Evolutionary conservation across 2,797 vertebrate species (phyloP).

Genomic region (Trichosurus vulpecula): DNA sequence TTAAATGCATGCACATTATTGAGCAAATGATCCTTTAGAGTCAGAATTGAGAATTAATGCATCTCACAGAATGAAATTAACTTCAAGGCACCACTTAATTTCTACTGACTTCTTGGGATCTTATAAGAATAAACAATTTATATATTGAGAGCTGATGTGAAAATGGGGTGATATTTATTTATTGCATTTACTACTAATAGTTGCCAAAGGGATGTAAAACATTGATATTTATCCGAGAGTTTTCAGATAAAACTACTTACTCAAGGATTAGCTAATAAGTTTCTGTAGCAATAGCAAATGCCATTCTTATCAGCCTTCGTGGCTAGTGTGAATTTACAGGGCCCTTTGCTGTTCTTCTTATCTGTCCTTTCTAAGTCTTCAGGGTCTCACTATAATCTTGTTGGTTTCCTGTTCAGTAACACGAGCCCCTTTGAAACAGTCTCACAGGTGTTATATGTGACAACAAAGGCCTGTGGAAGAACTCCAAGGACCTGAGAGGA

Average conservation of each 20-base stretch:
- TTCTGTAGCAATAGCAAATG: neutral
- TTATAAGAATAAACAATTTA: conserved; percentile 19
- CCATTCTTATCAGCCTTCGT: conserved; percentile 39
- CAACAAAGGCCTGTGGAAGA: neutral
- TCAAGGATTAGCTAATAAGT: neutral
- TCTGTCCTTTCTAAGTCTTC: conserved; percentile 60
- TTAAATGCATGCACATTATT: neutral
- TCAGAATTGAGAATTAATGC: conserved; percentile 30
- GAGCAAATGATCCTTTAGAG: conserved; percentile 16
- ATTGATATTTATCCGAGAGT: neutral
- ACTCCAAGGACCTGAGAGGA: conserved; percentile 52
- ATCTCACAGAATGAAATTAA: conserved; percentile 16
- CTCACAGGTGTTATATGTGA: conserved; percentile 67
- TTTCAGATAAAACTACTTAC: neutral
- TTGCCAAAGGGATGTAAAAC: neutral
- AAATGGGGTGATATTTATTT: neutral
- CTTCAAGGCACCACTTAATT: neutral
- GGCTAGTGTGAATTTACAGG: conserved; percentile 54
- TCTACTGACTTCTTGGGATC: conserved; percentile 7
- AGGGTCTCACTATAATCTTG: conserved; percentile 25
- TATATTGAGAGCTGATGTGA: conserved; percentile 18
- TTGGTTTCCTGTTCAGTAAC: conserved; percentile 64
- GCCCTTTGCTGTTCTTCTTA: conserved; percentile 36
- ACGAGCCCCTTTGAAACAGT: conserved; percentile 32
- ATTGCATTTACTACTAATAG: neutral